These are phyloP conservation scores for Pipistrellus kuhlii DNA, from an alignment of 2,797 vertebrate species.

Conservation along the genomic window DNA sequence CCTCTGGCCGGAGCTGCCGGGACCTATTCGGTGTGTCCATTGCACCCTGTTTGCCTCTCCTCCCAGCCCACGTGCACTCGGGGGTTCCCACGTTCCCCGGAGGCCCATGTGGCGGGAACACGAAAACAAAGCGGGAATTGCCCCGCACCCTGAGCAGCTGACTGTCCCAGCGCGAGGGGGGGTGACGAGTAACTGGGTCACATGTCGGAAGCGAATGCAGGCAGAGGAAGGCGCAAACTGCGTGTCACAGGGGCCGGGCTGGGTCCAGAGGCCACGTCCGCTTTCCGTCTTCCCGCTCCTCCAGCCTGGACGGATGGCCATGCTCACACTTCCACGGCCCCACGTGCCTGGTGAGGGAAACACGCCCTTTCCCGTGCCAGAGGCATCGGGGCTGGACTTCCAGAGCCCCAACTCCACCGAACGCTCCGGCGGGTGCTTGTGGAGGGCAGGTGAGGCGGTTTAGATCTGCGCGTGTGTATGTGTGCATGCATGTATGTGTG, in stretches of 20 bases:
- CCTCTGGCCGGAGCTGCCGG: not conserved
- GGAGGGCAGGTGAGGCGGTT: not conserved
- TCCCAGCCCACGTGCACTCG: too few species aligned
- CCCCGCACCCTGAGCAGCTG: not conserved
- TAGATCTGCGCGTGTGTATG: not conserved
- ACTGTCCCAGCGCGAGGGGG: not conserved
- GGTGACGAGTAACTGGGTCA: not conserved
- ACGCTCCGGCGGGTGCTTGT: not conserved
- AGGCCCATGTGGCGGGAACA: not conserved
- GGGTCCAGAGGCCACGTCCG: not conserved
- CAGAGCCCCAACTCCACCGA: constrained; percentile 35
- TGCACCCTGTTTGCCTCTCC: not conserved
- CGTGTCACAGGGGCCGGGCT: not conserved
- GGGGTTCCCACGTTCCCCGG: not conserved
- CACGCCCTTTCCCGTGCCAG: constrained; percentile 5
- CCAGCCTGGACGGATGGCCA: not conserved
- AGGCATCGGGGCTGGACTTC: constrained; percentile 54
- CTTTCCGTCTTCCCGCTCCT: constrained; percentile 53
- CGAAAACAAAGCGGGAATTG: not conserved
- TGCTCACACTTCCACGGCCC: constrained; percentile 36
- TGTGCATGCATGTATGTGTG: not conserved
- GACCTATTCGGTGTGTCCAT: not conserved
- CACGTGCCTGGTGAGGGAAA: constrained; percentile 39
- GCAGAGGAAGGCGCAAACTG: constrained; percentile 16
- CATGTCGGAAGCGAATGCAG: not conserved